Evolutionary conservation across 2,888 invertebrate species (phyloP).

Genomic region (Pammene fasciana): DNA sequence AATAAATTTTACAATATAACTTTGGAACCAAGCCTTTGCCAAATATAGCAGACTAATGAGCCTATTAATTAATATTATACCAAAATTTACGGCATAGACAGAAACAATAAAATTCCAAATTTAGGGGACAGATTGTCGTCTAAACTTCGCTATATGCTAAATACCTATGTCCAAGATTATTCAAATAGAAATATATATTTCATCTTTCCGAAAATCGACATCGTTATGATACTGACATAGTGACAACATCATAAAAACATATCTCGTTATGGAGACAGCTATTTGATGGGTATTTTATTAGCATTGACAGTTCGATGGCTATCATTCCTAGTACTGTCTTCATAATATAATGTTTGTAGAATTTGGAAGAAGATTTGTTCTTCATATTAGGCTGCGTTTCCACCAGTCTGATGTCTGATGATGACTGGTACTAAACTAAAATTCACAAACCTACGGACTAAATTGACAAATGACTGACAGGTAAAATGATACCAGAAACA

Average conservation of each 20-base stretch:
- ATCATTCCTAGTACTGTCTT: constrained; percentile 29
- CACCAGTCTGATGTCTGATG: too few species aligned
- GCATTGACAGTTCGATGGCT: constrained; percentile 23
- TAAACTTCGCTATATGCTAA: not conserved
- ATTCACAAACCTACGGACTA: too few species aligned
- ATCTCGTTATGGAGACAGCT: constrained; percentile 15
- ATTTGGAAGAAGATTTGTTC: constrained; percentile 16
- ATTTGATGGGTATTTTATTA: constrained; percentile 8
- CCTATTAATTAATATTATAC: constrained; percentile 12
- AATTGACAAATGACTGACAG: too few species aligned
- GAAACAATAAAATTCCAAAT: constrained; percentile 15
- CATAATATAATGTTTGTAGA: not conserved
- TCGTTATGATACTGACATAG: constrained; percentile 24
- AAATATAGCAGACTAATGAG: not conserved
- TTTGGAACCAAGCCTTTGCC: not conserved
- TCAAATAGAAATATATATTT: not conserved
- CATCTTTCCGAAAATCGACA: constrained; percentile 1
- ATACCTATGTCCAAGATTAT: not conserved
- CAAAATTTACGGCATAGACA: not conserved
- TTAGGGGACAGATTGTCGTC: not conserved
- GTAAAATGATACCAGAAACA: too few species aligned
- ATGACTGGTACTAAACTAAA: too few species aligned
- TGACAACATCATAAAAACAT: constrained; percentile 18
- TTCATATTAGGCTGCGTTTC: too few species aligned
- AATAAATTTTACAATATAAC: not conserved